phyloP scores from a whole-genome alignment of 2,888 invertebrate species.

The Cheilosia impressa region DNA sequence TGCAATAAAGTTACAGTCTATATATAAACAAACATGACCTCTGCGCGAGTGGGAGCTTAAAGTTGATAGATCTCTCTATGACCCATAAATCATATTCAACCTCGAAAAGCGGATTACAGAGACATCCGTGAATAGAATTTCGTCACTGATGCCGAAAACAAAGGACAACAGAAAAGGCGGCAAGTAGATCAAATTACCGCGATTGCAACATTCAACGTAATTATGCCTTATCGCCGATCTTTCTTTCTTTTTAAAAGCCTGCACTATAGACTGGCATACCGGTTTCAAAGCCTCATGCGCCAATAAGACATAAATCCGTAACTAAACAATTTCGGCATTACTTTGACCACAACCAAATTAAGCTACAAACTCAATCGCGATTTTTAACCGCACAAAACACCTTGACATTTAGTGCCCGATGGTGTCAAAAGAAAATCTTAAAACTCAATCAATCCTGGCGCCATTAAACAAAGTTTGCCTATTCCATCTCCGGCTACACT shows the following conservation, averaged over 20 bases:
- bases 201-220: not conserved
- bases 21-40: too few relatives aligned
- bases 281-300: not conserved
- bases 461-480: not conserved
- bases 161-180: too few relatives aligned
- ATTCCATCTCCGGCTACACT: not conserved
- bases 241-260: not conserved
- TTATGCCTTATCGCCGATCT: constrained; percentile 16
- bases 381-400: constrained; percentile 1
- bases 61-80: too few relatives aligned
- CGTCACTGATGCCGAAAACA: too few relatives aligned
- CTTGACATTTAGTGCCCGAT: constrained; percentile 22
- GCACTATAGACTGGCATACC: not conserved
- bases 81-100: too few relatives aligned
- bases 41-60: too few relatives aligned
- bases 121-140: too few relatives aligned
- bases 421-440: not conserved
- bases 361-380: not conserved
- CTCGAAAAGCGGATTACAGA: too few relatives aligned
- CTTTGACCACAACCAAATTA: not conserved
- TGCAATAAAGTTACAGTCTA: too few relatives aligned
- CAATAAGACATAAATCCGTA: not conserved
- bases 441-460: not conserved
- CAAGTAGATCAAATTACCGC: too few relatives aligned
- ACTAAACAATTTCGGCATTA: constrained; percentile 16